Evolutionary conservation across 2,113 vertebrate genomes (phyloP), one percentile per base, ranked within the genome.

Genomic region (Syngnathus scovelli): DNA sequence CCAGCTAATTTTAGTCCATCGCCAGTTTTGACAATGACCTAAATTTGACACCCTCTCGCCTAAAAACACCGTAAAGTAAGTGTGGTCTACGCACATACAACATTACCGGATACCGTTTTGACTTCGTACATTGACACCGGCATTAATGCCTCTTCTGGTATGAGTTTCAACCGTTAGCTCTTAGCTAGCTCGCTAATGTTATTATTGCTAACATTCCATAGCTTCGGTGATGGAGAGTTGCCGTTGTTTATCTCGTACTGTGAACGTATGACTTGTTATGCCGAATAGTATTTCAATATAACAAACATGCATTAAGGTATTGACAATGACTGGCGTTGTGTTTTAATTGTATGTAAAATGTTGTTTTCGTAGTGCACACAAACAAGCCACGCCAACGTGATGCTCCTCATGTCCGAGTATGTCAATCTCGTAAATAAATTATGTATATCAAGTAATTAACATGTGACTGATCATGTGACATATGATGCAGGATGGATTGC

Each of bases 401-500:
- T 58, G 27, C 55, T 18, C 4, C 49, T 52, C 52, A 18, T 48
- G 52, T 27, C 21, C 11, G 52, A 55, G n/a, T 12, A 55, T 48
- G 13, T 19, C 49, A 51, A 6, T 58, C 27, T 36, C 1, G 55
- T 58, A 33, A 56, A 56, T 27, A 33, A 56, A 56, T 56, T 15
- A 56, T 33, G 54, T 1, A 56, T 56, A 16, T 16, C 12, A 37
- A 16, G 27, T 13, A 58, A 56, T 16, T 16, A 33, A 18, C 12
- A 58, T 3, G 15, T 58, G 27, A 36, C 27, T 58, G 15, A 58
- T 62, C 16, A 5, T 43, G 27, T 33, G 27, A 33, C 27, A 33
- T 73, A n/a, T 71, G n/a, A 72, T 68, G 4, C 66, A 86, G 78
- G 62, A 84, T 83, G 78, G 19, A 48, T 0, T 78, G 82, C 74